These are phyloP conservation scores for Musca domestica DNA, from an alignment of 1,140 invertebrate species.

Conservation along the genomic window DNA sequence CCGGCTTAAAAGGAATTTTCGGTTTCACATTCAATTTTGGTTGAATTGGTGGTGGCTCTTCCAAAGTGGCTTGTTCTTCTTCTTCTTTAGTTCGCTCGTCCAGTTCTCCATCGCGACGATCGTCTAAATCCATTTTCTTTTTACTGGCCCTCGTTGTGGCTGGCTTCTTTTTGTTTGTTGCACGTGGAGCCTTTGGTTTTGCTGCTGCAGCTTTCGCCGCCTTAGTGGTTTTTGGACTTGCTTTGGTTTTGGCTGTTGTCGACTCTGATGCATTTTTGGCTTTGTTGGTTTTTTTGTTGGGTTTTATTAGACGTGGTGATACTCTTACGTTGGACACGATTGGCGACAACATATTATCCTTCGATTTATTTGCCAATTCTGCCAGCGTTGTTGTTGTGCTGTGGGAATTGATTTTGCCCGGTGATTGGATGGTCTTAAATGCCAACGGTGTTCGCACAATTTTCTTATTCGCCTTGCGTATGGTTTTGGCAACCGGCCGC, in stretches of 20 bases:
- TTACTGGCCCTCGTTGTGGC: not conserved
- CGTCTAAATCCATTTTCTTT: slow-evolving; percentile 11
- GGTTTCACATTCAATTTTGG: not conserved
- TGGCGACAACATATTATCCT: not conserved
- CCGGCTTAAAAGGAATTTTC: not conserved
- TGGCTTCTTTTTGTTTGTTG: not conserved
- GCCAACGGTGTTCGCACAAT: slow-evolving; percentile 22
- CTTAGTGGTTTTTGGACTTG: not conserved
- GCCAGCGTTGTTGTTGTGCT: slow-evolving; percentile 4
- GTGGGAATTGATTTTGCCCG: slow-evolving; percentile 1
- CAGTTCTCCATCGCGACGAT: not conserved
- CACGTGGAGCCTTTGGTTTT: not conserved
- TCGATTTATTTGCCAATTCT: slow-evolving; percentile 10
- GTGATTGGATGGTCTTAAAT: slow-evolving; percentile 22
- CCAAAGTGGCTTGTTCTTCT: not conserved
- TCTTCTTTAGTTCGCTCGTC: not conserved
- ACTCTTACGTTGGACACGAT: not conserved
- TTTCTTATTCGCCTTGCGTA: slow-evolving; percentile 7
- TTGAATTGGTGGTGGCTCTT: not conserved
- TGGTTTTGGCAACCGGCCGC: not conserved
- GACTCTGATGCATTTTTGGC: not conserved
- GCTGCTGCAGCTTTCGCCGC: not conserved
- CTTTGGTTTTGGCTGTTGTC: not conserved
- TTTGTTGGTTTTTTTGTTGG: not conserved
- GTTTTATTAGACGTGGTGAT: slow-evolving; percentile 1